phyloP scores from a whole-genome alignment of 2,113 vertebrate genomes.

The Cyprinodon variegatus region DNA sequence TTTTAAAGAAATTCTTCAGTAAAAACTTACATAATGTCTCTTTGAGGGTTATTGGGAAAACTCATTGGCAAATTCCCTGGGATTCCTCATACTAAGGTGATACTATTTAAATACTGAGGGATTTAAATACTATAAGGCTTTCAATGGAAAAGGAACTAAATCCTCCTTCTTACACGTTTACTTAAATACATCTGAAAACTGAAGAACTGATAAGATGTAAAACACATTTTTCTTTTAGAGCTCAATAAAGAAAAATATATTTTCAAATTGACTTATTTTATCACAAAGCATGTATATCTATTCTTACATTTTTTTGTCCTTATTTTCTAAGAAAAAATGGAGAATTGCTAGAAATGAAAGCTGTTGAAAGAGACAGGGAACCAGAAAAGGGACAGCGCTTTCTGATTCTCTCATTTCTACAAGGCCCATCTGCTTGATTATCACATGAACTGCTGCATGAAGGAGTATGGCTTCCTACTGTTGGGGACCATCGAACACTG shows the following conservation, averaged over 20 bases:
- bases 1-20: too few relatives aligned
- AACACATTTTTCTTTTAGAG: slow-evolving; percentile 9
- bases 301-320: background rate
- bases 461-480: slow-evolving; percentile 41
- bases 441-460: slow-evolving; percentile 54
- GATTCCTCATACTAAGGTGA: too few relatives aligned
- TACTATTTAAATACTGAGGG: too few relatives aligned
- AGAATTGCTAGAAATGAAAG: slow-evolving; percentile 10
- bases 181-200: too few relatives aligned
- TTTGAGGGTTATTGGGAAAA: too few relatives aligned
- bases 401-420: slow-evolving; percentile 52
- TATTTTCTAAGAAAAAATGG: slow-evolving; percentile 11
- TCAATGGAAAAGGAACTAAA: too few relatives aligned
- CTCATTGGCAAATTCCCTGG: too few relatives aligned
- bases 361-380: background rate
- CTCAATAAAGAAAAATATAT: slow-evolving; percentile 1
- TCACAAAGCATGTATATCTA: background rate
- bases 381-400: slow-evolving; percentile 41
- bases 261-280: slow-evolving; percentile 12
- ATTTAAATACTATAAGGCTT: too few relatives aligned
- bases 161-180: too few relatives aligned
- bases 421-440: slow-evolving; percentile 50
- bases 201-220: background rate
- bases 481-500: slow-evolving; percentile 48
- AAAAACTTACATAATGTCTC: too few relatives aligned